Evolutionary conservation across 2,113 vertebrate genomes (phyloP), one percentile per base, ranked within the genome.

Genomic region (Poeciliopsis occidentalis): DNA sequence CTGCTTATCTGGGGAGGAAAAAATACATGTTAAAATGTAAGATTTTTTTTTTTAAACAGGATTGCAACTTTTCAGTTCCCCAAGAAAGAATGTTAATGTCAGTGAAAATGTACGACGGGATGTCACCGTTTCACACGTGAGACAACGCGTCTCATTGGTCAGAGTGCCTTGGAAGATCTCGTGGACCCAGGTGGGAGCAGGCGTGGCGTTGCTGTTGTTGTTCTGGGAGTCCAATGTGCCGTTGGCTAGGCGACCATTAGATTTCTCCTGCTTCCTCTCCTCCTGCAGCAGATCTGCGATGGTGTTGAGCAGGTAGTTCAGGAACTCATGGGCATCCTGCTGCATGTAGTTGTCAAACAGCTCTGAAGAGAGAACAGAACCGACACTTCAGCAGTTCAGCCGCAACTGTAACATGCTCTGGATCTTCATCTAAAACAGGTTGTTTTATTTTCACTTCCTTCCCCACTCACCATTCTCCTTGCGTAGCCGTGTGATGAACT

Each of bases 341-440:
- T 99, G 97, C 97, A 99, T 99, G 95, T 98, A 99, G 95, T 99
- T 99, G 92, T 99, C 98, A 94, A 99, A 99, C 82, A 99, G 95
- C 93, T 99, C 98, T 99, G 92, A 84, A 69, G 75, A 54, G 62
- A 44, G 70, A 74, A 31, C 0, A 67, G 69, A 10, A 70, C 12
- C 61, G 24, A 57, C 1, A 34, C 15, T 60, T 71, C n/a, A 60
- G 26, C 19, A 2, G 29, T 30, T 67, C 7, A 30, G 65, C 34
- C 30, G 44, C 62, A 47, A n/a, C 30, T 44, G 69, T 24, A 64
- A 2, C n/a, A 41, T 34, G 22, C 22, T 37, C 32, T 51, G 11
- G 30, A 17, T 3, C 10, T 57, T n/a, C 24, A 57, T 8, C 17
- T 24, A n/a, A 8, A 24, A 54, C 47, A 22, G 10, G 34, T 37